These are phyloP conservation scores for Bos indicus DNA, from an alignment of 2,113 vertebrate species.

Conservation along the genomic window DNA sequence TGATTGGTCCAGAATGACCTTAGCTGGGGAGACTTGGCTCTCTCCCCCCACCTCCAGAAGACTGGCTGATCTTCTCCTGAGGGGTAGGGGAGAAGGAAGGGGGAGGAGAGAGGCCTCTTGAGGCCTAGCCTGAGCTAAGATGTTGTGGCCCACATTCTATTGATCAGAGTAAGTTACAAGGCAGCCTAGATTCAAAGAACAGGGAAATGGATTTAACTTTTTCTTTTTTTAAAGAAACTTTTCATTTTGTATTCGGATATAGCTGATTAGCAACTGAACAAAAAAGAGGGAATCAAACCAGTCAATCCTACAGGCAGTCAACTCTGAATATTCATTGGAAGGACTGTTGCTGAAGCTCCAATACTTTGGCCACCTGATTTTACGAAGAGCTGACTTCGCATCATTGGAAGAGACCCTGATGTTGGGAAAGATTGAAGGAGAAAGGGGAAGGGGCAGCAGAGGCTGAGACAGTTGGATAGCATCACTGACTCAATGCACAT, in stretches of 20 bases:
- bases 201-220: background rate
- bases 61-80: background rate
- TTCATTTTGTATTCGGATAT: background rate
- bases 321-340: background rate
- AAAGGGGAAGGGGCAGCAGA: background rate
- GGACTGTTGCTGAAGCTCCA: background rate
- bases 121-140: background rate
- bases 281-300: background rate
- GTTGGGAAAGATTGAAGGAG: background rate
- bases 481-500: background rate
- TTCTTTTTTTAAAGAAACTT: background rate
- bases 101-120: background rate
- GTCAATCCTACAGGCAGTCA: background rate
- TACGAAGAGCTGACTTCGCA: background rate
- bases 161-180: background rate
- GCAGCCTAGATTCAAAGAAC: background rate
- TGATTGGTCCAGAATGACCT: background rate
- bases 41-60: background rate
- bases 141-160: background rate
- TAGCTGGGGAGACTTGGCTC: background rate
- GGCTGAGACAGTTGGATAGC: background rate
- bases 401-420: background rate
- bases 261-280: background rate
- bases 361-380: background rate
- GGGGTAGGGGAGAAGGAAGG: too few relatives aligned